Evolutionary conservation across 2,888 invertebrate species (phyloP), one percentile per base, ranked within the genome.

Genomic region (Chaetoderma sp.): DNA sequence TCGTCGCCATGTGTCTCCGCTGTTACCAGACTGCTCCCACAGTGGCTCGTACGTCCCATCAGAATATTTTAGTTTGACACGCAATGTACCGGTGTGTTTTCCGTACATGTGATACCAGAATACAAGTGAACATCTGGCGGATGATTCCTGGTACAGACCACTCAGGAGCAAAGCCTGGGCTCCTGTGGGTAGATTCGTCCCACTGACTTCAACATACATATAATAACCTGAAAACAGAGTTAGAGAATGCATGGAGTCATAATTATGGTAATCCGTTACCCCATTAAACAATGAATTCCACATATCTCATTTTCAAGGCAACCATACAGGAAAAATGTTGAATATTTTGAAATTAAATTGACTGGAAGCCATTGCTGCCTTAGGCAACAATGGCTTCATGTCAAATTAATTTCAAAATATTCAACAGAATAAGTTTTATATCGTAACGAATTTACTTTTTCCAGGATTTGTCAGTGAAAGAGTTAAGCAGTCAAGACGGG

Each of bases 161-260:
- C 61, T 65, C 33, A 57, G 36, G 5, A 90, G 84, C 67, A 88
- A 81, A 0, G 90, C 90, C 47, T 83, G 82, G 74, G 90, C 89
- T 1, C 90, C 90, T 1, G 90, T 89, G 70, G 88, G 76, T 3
- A 39, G 32, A 23, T 28, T 54, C 54, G 90, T 83, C 72, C 88
- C 89, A 5, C 88, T 83, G 0, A 90, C 88, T 76, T 90, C 89
- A 44, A 90, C 89, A 78, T 84, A 90, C 1, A 89, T 88, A 72
- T 90, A 91, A 27, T 90, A 90, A 39, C 90, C 90, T 77, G 61
- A n/a, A 67, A 63, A 16, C 49, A 27, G 32, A 16, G 21, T 4
- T 33, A 47, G 18, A 4, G 13, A 28, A n/a, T 18, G 52, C 16
- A 13, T 28, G n/a, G n/a, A n/a, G n/a, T n/a, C n/a, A n/a, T n/a